Evolutionary conservation across 2,888 invertebrate species (phyloP).

Genomic region (Drosophila basisetae): DNA sequence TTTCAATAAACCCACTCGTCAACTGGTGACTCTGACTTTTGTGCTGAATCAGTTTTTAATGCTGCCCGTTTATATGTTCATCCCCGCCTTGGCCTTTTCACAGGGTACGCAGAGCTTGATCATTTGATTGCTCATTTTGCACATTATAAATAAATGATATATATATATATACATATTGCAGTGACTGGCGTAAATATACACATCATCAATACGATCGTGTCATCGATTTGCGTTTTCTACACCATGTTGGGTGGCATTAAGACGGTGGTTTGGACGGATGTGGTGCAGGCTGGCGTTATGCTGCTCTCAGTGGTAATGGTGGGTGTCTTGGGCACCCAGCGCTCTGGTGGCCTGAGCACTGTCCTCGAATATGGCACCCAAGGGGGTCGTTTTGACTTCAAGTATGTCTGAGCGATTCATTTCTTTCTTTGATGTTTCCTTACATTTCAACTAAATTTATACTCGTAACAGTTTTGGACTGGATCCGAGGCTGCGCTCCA

Average conservation of each 20-base stretch:
- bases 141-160: background rate
- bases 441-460: background rate
- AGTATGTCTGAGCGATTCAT: slow-evolving; percentile 71
- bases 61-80: slow-evolving; percentile 83
- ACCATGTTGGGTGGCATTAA: slow-evolving; percentile 86
- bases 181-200: slow-evolving; percentile 87
- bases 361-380: slow-evolving; percentile 83
- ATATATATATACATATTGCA: slow-evolving; percentile 68
- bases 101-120: slow-evolving; percentile 73
- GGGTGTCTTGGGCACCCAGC: slow-evolving; percentile 83
- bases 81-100: slow-evolving; percentile 83
- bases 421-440: background rate
- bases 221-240: slow-evolving; percentile 87
- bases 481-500: slow-evolving; percentile 88
- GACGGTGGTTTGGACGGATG: slow-evolving; percentile 87
- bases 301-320: slow-evolving; percentile 84
- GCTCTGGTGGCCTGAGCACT: slow-evolving; percentile 84
- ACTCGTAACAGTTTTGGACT: slow-evolving; percentile 88
- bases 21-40: slow-evolving; percentile 82
- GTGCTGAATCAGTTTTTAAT: slow-evolving; percentile 80
- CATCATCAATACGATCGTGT: slow-evolving; percentile 86
- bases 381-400: slow-evolving; percentile 84
- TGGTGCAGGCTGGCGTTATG: slow-evolving; percentile 85
- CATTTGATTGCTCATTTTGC: background rate
- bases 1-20: slow-evolving; percentile 82